Evolutionary conservation across 2,113 vertebrate species (phyloP).

Genomic region (Meles meles): DNA sequence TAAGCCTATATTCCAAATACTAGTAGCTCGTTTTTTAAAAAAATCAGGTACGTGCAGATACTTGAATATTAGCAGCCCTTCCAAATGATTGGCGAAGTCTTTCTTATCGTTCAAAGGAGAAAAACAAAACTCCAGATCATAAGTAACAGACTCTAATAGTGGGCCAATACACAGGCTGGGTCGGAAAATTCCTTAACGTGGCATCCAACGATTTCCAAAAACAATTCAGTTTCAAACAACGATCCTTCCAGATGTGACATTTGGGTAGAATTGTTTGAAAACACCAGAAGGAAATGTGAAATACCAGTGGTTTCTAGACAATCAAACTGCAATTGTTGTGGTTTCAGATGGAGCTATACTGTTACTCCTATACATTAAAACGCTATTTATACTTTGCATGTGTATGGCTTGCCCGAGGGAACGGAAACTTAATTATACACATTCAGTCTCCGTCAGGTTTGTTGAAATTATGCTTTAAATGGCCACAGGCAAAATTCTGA

Average conservation of each 20-base stretch:
- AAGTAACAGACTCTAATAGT: conserved; percentile 67
- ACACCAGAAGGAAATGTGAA: conserved; percentile 73
- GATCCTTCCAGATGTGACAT: conserved; percentile 81
- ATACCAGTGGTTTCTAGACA: conserved; percentile 67
- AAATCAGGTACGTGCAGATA: conserved; percentile 62
- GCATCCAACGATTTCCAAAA: conserved; percentile 77
- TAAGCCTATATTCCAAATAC: conserved; percentile 57
- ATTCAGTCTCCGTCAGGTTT: background rate
- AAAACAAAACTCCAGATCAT: conserved; percentile 74
- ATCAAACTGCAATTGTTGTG: conserved; percentile 38
- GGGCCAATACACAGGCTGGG: conserved; percentile 71
- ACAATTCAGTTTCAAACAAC: conserved; percentile 78
- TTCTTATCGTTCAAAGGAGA: conserved; percentile 63
- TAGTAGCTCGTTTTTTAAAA: conserved; percentile 17
- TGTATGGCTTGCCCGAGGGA: background rate
- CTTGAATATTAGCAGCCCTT: conserved; percentile 68
- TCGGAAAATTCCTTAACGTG: conserved; percentile 79
- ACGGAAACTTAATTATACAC: background rate
- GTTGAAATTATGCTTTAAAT: conserved; percentile 1
- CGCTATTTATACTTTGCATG: background rate
- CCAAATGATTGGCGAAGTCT: conserved; percentile 54
- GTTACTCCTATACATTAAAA: conserved; percentile 40
- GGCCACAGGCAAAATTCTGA: background rate
- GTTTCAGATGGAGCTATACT: conserved; percentile 30
- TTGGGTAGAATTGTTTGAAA: conserved; percentile 71